Conservation (phyloP, 2,888 invertebrate genomes). For the Mycalesis mineus region DNA sequence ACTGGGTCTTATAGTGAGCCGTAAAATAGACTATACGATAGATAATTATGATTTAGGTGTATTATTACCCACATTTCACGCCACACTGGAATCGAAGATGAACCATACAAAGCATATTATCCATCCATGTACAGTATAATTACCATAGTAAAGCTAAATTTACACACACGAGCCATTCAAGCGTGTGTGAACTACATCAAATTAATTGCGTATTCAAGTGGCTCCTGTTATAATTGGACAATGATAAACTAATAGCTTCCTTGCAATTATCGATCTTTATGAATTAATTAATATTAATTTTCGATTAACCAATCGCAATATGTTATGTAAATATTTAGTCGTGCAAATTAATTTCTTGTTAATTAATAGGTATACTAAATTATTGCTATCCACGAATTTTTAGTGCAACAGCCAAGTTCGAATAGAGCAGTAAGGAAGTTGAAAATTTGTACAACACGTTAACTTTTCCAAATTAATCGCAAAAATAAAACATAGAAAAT, state of each 20-base stretch:
- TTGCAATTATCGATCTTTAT: constrained; percentile 34
- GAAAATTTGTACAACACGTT: too few species aligned
- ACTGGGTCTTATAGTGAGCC: too few species aligned
- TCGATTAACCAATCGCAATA: background rate
- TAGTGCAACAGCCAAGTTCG: too few species aligned
- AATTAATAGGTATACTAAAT: too few species aligned
- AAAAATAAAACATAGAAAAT: too few species aligned
- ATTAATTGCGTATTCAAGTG: constrained; percentile 15
- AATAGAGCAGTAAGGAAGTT: too few species aligned
- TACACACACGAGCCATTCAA: constrained; percentile 7
- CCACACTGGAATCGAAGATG: background rate
- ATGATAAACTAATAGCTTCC: constrained; percentile 43
- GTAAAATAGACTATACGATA: too few species aligned
- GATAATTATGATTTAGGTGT: too few species aligned
- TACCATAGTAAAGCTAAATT: constrained; percentile 35
- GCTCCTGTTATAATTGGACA: constrained; percentile 37
- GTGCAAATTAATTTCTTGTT: too few species aligned
- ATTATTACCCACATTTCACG: background rate
- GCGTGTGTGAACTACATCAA: constrained; percentile 8
- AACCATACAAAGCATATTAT: background rate
- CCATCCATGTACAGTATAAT: constrained; percentile 39
- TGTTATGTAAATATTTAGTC: background rate
- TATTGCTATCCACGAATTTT: too few species aligned
- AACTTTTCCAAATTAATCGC: too few species aligned
- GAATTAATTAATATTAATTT: background rate